Percentiles rank a stretch among this genome's conserved stretches.
These are phyloP conservation scores for Priocnemis perturbator DNA, from an alignment of 2,888 invertebrate species.

Conservation along the genomic window DNA sequence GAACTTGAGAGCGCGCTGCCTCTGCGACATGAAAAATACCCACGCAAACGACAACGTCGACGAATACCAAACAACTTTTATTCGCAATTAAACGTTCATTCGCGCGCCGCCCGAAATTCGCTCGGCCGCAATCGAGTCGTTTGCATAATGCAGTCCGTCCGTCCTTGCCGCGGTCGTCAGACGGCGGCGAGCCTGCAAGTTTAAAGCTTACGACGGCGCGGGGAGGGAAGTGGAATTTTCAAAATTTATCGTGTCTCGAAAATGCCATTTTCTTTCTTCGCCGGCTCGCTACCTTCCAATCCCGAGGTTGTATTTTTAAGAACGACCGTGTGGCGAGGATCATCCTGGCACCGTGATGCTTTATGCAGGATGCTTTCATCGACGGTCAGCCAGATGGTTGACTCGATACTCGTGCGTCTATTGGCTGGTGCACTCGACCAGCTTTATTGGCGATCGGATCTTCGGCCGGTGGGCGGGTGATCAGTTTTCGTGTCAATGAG, in stretches of 20 bases:
- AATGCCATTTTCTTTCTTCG: too few relatives aligned
- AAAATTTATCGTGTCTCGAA: background rate
- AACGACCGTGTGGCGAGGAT: too few relatives aligned
- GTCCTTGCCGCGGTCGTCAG: too few relatives aligned
- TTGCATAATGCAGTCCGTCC: slow-evolving; percentile 9
- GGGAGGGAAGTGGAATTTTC: background rate
- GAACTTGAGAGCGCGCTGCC: background rate
- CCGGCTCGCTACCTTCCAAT: too few relatives aligned
- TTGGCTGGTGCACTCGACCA: slow-evolving; percentile 29
- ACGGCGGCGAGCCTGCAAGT: background rate
- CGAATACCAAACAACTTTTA: background rate
- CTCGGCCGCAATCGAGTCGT: background rate
- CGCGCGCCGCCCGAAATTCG: too few relatives aligned
- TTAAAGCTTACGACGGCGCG: background rate
- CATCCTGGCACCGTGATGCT: too few relatives aligned
- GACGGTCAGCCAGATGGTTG: slow-evolving; percentile 42
- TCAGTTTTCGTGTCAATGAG: too few relatives aligned
- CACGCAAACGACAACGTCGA: background rate
- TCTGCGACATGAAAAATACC: slow-evolving; percentile 3
- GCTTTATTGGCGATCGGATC: slow-evolving; percentile 42
- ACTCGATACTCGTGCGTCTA: slow-evolving; percentile 33
- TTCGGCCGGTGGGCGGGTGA: too few relatives aligned
- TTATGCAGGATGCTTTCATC: slow-evolving; percentile 5
- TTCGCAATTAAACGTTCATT: too few relatives aligned
- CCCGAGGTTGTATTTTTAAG: too few relatives aligned